Evolutionary conservation across 2,113 vertebrate genomes (phyloP).

Genomic region (Thamnophis sirtalis): DNA sequence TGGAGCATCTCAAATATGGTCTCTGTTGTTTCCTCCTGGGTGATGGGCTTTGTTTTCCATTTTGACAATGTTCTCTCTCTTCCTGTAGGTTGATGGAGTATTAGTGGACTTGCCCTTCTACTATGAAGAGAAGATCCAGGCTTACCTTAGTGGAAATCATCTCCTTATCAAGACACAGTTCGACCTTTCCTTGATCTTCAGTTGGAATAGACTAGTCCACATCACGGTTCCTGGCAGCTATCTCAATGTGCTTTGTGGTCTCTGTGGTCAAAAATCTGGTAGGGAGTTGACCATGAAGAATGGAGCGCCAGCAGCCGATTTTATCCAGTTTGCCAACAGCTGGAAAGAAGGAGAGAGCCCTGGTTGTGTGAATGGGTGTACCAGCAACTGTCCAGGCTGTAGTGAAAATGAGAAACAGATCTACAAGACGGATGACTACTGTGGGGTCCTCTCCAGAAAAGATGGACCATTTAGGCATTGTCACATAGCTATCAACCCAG

Average conservation of each 20-base stretch:
- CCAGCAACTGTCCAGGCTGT: conserved; percentile 28
- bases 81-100: conserved; percentile 53
- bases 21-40: neutral
- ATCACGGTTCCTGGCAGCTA: conserved; percentile 60
- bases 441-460: conserved; percentile 47
- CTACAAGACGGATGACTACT: conserved; percentile 46
- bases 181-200: conserved; percentile 51
- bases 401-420: conserved; percentile 5
- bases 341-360: conserved; percentile 53
- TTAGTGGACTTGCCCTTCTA: conserved; percentile 56
- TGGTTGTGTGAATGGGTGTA: conserved; percentile 39
- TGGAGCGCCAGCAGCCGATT: neutral
- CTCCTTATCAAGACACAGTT: conserved; percentile 43
- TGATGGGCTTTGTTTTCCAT: neutral
- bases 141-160: conserved; percentile 47
- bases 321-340: conserved; percentile 44
- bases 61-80: too few relatives aligned
- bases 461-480: conserved; percentile 58
- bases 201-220: conserved; percentile 39
- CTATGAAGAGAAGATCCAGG: conserved; percentile 34
- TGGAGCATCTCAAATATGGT: neutral
- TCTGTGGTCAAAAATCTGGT: conserved; percentile 53
- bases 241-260: conserved; percentile 54
- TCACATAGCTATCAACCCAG: conserved; percentile 33
- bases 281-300: conserved; percentile 46